Evolutionary conservation across 2,113 vertebrate genomes (phyloP), one percentile per base, ranked within the genome.

Genomic region (Eleginops maclovinus): DNA sequence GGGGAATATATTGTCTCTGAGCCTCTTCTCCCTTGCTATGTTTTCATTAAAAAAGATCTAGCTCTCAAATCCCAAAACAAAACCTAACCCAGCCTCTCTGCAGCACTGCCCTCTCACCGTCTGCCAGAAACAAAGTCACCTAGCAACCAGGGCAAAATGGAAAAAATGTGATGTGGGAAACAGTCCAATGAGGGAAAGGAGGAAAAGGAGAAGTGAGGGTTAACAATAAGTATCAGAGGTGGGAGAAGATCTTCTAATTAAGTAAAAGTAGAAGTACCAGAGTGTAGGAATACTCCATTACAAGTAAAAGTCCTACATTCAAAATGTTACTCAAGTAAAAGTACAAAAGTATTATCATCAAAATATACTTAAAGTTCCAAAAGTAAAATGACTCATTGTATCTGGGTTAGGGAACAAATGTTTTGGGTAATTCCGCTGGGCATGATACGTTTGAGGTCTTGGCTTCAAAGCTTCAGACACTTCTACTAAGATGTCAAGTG

Each of bases 41-140:
- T 89, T 93, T 94, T 93, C 89, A 93, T 93, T 94, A 91, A 93
- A 91, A 36, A 75, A 72, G 24, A 91, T 85, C 77, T 77, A 74
- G 60, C 67, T 78, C 70, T 67, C 43, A 72, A 67, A 66, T 60
- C 70, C 78, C 22, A 70, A 62, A 63, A 81, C 54, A 72, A 83
- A 82, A 8, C 4, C 31, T 36, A 36, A 36, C 84, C 49, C 69
- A 70, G 62, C 40, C 53, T 66, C 72, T 81, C 60, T 69, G 70
- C 65, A 73, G 82, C 79, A 71, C 87, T 89, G 78, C 79, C 72
- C 85, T 91, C 87, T 91, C 82, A 40, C 75, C 28, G 78, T 68
- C 83, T 90, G 62, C 67, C 78, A 69, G 53, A 75, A 90, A 92
- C 88, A 92, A 88, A 82, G 86, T 87, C 81, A 83, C 94, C 89